A percentile compares a stretch with the other conserved stretches of the same genome.
phyloP scores from a whole-genome alignment of 2,113 vertebrate genomes.

The Pterocles gutturalis region DNA sequence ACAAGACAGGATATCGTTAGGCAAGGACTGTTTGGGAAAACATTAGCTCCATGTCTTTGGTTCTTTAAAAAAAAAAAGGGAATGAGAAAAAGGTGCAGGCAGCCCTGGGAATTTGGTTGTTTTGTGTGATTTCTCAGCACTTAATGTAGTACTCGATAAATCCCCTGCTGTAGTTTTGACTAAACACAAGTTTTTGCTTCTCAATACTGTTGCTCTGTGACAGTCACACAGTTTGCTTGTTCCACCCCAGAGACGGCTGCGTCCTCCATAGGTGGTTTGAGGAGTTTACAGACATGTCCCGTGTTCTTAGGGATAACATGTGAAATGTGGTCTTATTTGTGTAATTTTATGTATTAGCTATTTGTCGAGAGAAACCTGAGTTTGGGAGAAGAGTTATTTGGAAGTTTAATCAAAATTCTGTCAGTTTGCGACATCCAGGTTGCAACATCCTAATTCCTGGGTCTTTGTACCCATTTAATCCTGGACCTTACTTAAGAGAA shows the following conservation, averaged over 20 bases:
- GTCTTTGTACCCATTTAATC: neutral
- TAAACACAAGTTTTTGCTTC: neutral
- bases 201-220: neutral
- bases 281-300: neutral
- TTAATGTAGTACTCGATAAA: neutral
- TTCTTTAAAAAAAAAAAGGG: neutral
- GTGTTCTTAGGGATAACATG: neutral
- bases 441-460: neutral
- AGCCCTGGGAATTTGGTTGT: neutral
- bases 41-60: neutral
- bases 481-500: neutral
- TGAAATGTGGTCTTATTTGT: neutral
- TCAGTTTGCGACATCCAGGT: neutral
- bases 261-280: accelerated
- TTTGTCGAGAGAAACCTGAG: neutral
- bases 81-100: neutral
- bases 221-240: neutral
- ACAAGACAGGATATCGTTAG: neutral
- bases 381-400: neutral
- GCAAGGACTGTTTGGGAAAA: neutral
- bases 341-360: neutral
- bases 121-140: neutral
- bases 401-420: neutral
- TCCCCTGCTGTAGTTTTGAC: neutral
- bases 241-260: neutral